Conservation (phyloP, 2,888 invertebrate genomes). For the Teleiodes luculella region DNA sequence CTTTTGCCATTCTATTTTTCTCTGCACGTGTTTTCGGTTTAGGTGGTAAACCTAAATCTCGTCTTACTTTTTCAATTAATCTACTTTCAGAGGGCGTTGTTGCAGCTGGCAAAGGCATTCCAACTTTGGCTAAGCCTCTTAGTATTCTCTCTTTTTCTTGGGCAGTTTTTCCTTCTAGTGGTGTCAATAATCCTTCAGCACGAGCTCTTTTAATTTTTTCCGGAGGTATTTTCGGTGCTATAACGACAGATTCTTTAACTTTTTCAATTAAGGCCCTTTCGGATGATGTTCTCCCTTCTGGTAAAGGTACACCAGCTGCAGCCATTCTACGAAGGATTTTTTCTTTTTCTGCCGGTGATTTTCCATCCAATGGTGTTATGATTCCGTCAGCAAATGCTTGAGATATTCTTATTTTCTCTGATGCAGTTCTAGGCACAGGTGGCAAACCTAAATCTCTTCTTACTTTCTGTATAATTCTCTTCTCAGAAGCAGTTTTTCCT, state of each 20-base stretch:
- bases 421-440: constrained; percentile 29
- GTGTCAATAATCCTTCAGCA: constrained; percentile 10
- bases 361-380: constrained; percentile 34
- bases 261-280: constrained; percentile 29
- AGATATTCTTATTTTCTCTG: constrained; percentile 24
- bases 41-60: constrained; percentile 29
- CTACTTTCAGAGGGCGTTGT: constrained; percentile 43
- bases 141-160: neutral
- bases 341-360: constrained; percentile 31
- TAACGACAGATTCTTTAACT: constrained; percentile 16
- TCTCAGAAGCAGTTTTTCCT: constrained; percentile 32
- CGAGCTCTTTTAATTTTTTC: constrained; percentile 20
- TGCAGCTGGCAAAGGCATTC: constrained; percentile 30
- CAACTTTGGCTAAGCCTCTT: neutral
- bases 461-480: constrained; percentile 31
- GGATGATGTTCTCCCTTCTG: constrained; percentile 32
- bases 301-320: constrained; percentile 24
- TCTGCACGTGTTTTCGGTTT: constrained; percentile 29
- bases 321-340: constrained; percentile 18
- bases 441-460: constrained; percentile 34
- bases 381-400: constrained; percentile 30
- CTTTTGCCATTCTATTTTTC: constrained; percentile 20
- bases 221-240: constrained; percentile 22
- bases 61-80: constrained; percentile 25
- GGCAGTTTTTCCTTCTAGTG: constrained; percentile 6